Conservation (phyloP, 2,888 invertebrate genomes). For the Leucophenga montana region DNA sequence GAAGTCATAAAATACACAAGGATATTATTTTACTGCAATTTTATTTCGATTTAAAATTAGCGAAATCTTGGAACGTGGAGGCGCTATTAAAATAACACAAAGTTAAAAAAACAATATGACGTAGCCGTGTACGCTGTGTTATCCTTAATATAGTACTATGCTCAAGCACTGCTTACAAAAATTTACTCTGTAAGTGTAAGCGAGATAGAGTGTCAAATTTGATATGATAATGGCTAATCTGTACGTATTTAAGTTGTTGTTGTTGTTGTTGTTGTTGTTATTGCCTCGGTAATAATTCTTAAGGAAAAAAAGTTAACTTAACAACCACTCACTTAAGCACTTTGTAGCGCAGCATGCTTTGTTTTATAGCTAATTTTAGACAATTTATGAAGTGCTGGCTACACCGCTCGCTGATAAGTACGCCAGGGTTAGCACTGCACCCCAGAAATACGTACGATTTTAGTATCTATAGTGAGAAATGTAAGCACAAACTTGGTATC, state of each 20-base stretch:
- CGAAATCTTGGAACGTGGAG: no score
- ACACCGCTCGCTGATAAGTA: slow-evolving; percentile 57
- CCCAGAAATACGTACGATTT: no score
- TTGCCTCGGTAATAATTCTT: slow-evolving; percentile 6
- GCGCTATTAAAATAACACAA: no score
- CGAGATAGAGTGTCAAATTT: neutral
- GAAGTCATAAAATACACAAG: slow-evolving; percentile 4
- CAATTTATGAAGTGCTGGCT: slow-evolving; percentile 67
- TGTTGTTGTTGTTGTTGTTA: neutral
- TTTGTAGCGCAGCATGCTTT: slow-evolving; percentile 25
- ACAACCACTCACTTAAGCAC: neutral
- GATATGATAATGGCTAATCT: neutral
- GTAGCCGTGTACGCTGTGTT: no score
- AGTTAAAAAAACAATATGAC: no score
- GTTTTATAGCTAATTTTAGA: slow-evolving; percentile 66
- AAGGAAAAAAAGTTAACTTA: neutral
- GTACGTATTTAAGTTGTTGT: neutral
- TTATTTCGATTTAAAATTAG: neutral
- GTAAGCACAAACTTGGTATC: neutral
- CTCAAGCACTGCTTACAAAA: no score
- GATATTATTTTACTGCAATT: slow-evolving; percentile 14
- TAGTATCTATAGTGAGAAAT: no score
- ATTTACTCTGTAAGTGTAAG: neutral
- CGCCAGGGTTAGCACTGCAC: neutral
- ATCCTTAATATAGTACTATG: no score